Base-by-base conservation (phyloP, 1,140 invertebrate species). In the honey bee (Apis mellifera) region DNA sequence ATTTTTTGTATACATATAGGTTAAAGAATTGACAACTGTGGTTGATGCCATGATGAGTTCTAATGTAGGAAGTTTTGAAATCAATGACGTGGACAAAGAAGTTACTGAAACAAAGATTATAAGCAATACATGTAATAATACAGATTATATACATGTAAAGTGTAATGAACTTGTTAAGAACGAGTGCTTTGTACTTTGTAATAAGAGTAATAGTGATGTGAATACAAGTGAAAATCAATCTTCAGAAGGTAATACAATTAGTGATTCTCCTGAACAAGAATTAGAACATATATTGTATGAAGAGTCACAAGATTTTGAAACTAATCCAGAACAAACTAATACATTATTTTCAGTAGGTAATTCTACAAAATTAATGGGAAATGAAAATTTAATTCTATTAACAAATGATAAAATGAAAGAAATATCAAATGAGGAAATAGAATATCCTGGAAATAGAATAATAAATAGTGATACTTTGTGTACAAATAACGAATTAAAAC, bases 21-120 rank as follows among this genome's bases (percentile, higher is more conserved):
- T 95, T 8, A 95, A 95, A 89, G 93, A 95, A 74, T 87, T 95
- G 79, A 90, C 90, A 62, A 92, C 84, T 57, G 90, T 94, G 65
- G 90, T 93, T 15, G 84, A 92, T 81, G 90, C 91, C 69, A 90
- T 92, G 69, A 88, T 93, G 26, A 89, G 84, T 66, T 89, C 89
- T 19, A 84, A 90, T 66, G 23, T 72, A 55, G 54, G 79, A 54
- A 71, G 83, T 59, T 64, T 82, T 48, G 59, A 60, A 72, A 59
- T 32, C 48, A 72, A 72, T 64, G 79, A 80, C 5, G 64, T 76
- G 12, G 50, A 77, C 3, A 77, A 42, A 62, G 62, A 57, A 60
- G 59, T 77, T 72, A 59, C 23, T 32, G 71, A 54, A 80, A 77
- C 64, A 75, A 64, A 77, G 54, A 60, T 73, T 57, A 57, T 50